These are phyloP conservation scores for Planococcus citri DNA, from an alignment of 1,140 invertebrate genomes.

Conservation along the genomic window DNA sequence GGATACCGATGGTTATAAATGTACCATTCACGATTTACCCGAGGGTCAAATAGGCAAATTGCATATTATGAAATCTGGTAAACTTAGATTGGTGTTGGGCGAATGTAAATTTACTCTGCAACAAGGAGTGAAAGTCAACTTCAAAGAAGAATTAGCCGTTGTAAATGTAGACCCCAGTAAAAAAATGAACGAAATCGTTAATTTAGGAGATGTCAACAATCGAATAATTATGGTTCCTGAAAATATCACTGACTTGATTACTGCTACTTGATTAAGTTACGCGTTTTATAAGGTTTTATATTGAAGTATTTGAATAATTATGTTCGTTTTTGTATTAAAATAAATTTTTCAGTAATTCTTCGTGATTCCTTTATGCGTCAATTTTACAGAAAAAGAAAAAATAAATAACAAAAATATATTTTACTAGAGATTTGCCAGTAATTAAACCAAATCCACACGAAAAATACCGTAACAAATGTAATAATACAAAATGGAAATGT, in stretches of 20 bases:
- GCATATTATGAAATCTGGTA: constrained; percentile 31
- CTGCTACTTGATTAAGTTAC: not conserved
- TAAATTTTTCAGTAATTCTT: too few relatives aligned
- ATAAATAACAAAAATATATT: not conserved
- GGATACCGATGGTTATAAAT: constrained; percentile 14
- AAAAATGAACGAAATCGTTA: constrained; percentile 27
- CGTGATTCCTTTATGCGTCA: too few relatives aligned
- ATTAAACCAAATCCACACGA: too few relatives aligned
- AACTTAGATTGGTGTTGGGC: constrained; percentile 29
- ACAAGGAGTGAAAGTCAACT: constrained; percentile 28
- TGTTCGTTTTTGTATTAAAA: too few relatives aligned
- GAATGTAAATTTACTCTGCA: constrained; percentile 28
- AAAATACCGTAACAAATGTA: not conserved
- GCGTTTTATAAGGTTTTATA: too few relatives aligned
- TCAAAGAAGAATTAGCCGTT: constrained; percentile 29
- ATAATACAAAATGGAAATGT: not conserved
- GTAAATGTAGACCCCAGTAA: constrained; percentile 23
- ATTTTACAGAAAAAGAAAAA: not conserved
- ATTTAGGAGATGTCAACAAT: constrained; percentile 26
- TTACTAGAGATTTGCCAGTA: too few relatives aligned
- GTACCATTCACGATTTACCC: constrained; percentile 27
- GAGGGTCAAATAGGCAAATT: constrained; percentile 30
- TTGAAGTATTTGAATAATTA: too few relatives aligned
- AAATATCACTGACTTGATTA: constrained; percentile 22
- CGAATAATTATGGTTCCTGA: constrained; percentile 28